Evolutionary conservation across 1,140 invertebrate species (phyloP).

Genomic region (Vanessa tameamea): DNA sequence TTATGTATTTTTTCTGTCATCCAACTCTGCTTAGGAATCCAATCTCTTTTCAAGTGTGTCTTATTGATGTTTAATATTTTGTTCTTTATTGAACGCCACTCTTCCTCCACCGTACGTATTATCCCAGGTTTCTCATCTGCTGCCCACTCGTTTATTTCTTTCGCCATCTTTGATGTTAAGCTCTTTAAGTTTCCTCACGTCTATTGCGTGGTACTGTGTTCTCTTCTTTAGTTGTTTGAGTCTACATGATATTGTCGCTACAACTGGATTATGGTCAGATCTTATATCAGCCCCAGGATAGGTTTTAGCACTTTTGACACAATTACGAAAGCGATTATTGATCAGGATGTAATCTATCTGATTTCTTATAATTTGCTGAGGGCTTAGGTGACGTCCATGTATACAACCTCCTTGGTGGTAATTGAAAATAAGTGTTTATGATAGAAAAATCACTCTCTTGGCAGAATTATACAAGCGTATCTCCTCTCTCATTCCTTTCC

Average conservation of each 20-base stretch:
- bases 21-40: slow-evolving; percentile 30
- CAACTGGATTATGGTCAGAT: slow-evolving; percentile 56
- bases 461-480: slow-evolving; percentile 49
- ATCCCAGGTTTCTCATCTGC: too few species aligned
- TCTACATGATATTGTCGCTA: slow-evolving; percentile 14
- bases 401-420: slow-evolving; percentile 51
- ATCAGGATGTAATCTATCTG: slow-evolving; percentile 61
- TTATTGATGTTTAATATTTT: too few species aligned
- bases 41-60: too few species aligned
- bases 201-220: too few species aligned
- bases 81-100: too few species aligned
- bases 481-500: slow-evolving; percentile 47
- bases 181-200: too few species aligned
- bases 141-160: too few species aligned
- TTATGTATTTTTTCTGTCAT: slow-evolving; percentile 46
- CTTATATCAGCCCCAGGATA: slow-evolving; percentile 48
- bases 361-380: slow-evolving; percentile 52
- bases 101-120: too few species aligned
- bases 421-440: slow-evolving; percentile 53
- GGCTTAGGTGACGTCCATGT: slow-evolving; percentile 59
- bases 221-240: too few species aligned
- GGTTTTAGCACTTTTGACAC: slow-evolving; percentile 45
- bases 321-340: slow-evolving; percentile 50
- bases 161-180: too few species aligned
- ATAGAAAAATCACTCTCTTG: slow-evolving; percentile 48